Evolutionary conservation across 1,140 invertebrate species (phyloP).

Genomic region (Drosophila obscura): DNA sequence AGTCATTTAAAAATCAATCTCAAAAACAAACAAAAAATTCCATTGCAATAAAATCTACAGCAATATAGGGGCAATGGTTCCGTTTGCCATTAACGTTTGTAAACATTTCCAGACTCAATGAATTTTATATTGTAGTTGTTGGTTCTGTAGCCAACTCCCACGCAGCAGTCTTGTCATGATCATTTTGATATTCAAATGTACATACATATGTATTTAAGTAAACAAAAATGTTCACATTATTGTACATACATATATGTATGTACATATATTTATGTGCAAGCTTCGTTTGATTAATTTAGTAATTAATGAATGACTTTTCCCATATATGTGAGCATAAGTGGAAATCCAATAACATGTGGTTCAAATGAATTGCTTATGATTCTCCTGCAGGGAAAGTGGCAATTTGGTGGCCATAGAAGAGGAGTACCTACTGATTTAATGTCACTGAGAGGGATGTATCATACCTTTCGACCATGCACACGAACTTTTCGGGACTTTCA

Average conservation of each 20-base stretch:
- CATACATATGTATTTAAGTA: neutral
- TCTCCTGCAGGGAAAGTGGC: no score
- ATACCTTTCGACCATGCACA: no score
- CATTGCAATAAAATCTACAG: slow-evolving; percentile 6
- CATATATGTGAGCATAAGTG: no score
- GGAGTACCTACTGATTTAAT: no score
- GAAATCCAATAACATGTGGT: no score
- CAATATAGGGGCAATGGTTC: slow-evolving; percentile 15
- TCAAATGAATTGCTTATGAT: no score
- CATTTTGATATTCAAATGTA: slow-evolving; percentile 27
- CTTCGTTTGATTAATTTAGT: no score
- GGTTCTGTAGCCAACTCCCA: slow-evolving; percentile 4
- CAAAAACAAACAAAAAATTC: slow-evolving; percentile 5
- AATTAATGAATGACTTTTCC: no score
- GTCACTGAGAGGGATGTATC: no score
- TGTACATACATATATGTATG: slow-evolving; percentile 19
- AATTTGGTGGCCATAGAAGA: no score
- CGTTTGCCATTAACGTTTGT: slow-evolving; percentile 6
- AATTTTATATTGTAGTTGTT: slow-evolving; percentile 18
- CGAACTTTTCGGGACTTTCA: no score
- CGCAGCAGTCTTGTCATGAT: neutral
- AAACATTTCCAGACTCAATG: neutral
- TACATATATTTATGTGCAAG: neutral
- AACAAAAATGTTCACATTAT: no score
- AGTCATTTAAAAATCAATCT: slow-evolving; percentile 5